Conservation (phyloP, 1,140 invertebrate genomes). For the Pseudachorutes palmiensis region DNA sequence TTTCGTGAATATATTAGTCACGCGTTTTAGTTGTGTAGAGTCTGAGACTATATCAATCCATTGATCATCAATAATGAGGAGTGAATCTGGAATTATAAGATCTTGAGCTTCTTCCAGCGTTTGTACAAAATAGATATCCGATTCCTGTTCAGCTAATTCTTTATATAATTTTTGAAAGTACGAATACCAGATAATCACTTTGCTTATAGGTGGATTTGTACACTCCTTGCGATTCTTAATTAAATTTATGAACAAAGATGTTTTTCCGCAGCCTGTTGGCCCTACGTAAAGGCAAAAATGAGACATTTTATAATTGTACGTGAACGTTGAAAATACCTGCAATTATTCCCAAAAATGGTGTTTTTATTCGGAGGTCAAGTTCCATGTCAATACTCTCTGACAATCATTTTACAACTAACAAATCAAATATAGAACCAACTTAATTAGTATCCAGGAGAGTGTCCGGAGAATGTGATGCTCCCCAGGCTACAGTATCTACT, state of each 20-base stretch:
- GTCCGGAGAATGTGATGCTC: neutral
- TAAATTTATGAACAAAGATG: neutral
- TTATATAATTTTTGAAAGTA: neutral
- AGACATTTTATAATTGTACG: neutral
- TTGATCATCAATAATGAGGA: neutral
- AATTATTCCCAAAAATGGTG: neutral
- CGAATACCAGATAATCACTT: neutral
- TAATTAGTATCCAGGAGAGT: too few relatives aligned
- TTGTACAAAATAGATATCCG: neutral
- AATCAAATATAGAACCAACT: too few relatives aligned
- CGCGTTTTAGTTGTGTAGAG: neutral
- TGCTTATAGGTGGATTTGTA: neutral
- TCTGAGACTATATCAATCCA: neutral
- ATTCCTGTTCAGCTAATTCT: neutral
- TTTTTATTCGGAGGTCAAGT: neutral
- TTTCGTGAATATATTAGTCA: neutral
- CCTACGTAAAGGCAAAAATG: neutral
- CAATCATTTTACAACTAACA: neutral
- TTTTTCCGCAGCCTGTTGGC: neutral
- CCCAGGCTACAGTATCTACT: neutral
- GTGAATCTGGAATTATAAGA: neutral
- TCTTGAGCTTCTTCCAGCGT: neutral
- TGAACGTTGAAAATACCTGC: neutral
- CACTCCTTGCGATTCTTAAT: neutral
- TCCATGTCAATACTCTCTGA: neutral